Conservation (phyloP, 2,797 vertebrate species). For the Thripadectes ignobilis region DNA sequence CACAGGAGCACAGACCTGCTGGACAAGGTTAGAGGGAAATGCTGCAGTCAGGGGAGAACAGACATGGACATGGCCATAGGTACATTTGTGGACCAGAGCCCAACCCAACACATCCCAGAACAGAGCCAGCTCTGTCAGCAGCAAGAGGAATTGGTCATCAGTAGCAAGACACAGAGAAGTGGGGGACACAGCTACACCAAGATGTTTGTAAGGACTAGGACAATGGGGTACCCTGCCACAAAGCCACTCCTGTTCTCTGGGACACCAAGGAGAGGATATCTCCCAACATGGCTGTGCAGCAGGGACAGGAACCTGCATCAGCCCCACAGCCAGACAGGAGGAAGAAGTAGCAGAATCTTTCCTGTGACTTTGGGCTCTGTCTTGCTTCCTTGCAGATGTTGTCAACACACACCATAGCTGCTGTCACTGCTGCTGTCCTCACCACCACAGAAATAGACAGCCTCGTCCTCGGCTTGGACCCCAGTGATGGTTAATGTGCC, state of each 20-base stretch:
- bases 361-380: not conserved
- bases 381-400: not conserved
- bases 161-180: not conserved
- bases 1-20: not conserved
- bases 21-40: not conserved
- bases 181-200: fast-evolving
- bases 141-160: not conserved
- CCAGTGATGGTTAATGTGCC: not conserved
- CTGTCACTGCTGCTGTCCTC: not conserved
- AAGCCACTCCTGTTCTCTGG: fast-evolving
- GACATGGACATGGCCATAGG: not conserved
- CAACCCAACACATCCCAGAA: no score
- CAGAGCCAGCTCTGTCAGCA: not conserved
- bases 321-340: not conserved
- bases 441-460: not conserved
- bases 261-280: no score
- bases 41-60: not conserved
- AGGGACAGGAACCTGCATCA: not conserved
- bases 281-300: fast-evolving
- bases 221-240: fast-evolving
- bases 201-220: not conserved
- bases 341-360: not conserved
- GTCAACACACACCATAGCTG: not conserved
- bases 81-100: not conserved
- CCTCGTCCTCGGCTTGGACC: not conserved